Evolutionary conservation across 1,140 invertebrate species (phyloP), one percentile per base, ranked within the genome.

Genomic region (Muscidifurax raptorellus): DNA sequence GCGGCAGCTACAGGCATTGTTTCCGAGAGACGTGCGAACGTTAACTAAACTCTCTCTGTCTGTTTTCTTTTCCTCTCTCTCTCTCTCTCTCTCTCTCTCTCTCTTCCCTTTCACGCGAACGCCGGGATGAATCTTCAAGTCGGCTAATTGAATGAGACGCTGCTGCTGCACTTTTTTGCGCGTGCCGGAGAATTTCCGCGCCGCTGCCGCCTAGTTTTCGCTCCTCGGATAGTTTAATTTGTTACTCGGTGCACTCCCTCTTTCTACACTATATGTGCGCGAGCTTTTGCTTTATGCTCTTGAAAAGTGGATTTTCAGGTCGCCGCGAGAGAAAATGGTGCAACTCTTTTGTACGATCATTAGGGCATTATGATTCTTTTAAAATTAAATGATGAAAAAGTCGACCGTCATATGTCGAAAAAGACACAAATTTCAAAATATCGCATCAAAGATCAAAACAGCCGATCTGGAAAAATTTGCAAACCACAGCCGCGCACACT

Each of bases 91-190:
- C 59, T 66, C 36, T 79, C 66, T 5, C 44, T 47, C 30, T 12
- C 47, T 22, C 30, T 44, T 32, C 59, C 22, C 77, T 76, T 44
- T 76, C 74, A 18, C 74, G 9, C 32, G 30, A 25, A 59, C 18
- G 22, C 52, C 32, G 74, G 32, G 32, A 64, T 71, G 74, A 30
- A 78, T 83, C 82, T 71, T 78, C 64, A 28, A 22, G 71, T 75
- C n/a, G 22, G 22, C 72, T 83, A 83, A 83, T 83, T 83, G 75
- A 84, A 84, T 78, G 76, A 79, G 32, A 36, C 25, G 40, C 75
- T 25, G 1, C n/a, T n/a, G 52, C 36, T 59, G 81, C 18, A 67
- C 52, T 81, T 71, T 80, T 71, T 47, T 59, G 52, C 52, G 52
- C 52, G 52, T 6, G 52, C 52, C 52, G 1, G 64, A 44, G n/a